Evolutionary conservation across 2,888 invertebrate species (phyloP).

Genomic region (Ectemnius cavifrons): DNA sequence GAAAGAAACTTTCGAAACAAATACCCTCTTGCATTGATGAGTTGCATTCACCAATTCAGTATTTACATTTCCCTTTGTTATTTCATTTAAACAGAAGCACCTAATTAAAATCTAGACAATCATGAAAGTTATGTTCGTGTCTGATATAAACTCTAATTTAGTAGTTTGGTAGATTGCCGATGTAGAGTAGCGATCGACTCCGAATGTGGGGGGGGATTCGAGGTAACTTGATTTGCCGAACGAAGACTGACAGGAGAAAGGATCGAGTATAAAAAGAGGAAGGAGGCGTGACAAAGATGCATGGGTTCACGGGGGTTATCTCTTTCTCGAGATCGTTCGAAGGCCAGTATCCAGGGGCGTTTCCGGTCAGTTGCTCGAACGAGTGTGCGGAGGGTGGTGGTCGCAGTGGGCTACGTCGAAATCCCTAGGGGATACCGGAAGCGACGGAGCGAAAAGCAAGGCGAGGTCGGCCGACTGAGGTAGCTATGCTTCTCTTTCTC

Average conservation of each 20-base stretch:
- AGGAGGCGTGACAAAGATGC: constrained; percentile 22
- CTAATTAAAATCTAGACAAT: no score
- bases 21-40: no score
- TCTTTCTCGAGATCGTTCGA: background rate
- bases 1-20: no score
- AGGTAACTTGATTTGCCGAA: no score
- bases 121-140: no score
- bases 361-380: constrained; percentile 71
- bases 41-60: no score
- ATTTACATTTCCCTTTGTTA: no score
- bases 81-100: no score
- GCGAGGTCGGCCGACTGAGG: constrained; percentile 3
- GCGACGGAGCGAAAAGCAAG: constrained; percentile 69
- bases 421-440: constrained; percentile 66
- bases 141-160: no score
- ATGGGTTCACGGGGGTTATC: constrained; percentile 11
- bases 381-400: constrained; percentile 49
- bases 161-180: no score
- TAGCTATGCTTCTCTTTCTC: constrained; percentile 5
- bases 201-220: no score
- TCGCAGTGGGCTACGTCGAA: constrained; percentile 49
- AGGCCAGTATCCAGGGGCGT: constrained; percentile 53
- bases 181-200: no score
- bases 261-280: constrained; percentile 16
- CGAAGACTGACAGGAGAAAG: constrained; percentile 2